Evolutionary conservation across 2,797 vertebrate species (phyloP).

Genomic region (Hoplostethus mediterraneus): DNA sequence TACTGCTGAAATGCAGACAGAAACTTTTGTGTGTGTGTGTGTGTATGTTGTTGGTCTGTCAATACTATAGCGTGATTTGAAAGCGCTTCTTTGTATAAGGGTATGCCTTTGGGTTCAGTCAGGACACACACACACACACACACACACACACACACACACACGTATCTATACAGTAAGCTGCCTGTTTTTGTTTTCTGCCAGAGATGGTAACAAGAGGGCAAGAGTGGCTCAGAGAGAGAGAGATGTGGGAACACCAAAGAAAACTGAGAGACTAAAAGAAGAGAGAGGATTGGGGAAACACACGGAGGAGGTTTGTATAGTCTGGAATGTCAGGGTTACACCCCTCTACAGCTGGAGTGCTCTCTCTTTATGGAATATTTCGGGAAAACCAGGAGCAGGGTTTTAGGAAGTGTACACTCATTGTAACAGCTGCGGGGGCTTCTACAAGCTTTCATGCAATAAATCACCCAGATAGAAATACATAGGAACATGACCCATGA

Average conservation of each 20-base stretch:
- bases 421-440: too few relatives aligned
- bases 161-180: not conserved
- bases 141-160: slow-evolving; percentile 4
- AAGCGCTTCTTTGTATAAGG: not conserved
- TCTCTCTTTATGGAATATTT: too few relatives aligned
- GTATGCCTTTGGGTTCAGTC: not conserved
- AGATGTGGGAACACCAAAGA: not conserved
- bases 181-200: not conserved
- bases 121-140: slow-evolving; percentile 2
- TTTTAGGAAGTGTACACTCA: too few relatives aligned
- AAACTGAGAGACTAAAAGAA: slow-evolving; percentile 17
- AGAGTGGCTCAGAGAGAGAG: not conserved
- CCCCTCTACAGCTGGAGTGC: too few relatives aligned
- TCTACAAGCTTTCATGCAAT: too few relatives aligned
- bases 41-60: too few relatives aligned
- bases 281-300: not conserved
- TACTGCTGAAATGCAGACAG: not conserved
- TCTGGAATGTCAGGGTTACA: too few relatives aligned
- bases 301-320: too few relatives aligned
- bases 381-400: too few relatives aligned
- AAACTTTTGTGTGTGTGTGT: not conserved
- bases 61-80: not conserved
- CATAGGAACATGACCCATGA: too few relatives aligned
- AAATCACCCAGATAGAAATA: too few relatives aligned
- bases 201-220: not conserved